phyloP scores from a whole-genome alignment of 2,888 invertebrate species.

The Timema cristinae region DNA sequence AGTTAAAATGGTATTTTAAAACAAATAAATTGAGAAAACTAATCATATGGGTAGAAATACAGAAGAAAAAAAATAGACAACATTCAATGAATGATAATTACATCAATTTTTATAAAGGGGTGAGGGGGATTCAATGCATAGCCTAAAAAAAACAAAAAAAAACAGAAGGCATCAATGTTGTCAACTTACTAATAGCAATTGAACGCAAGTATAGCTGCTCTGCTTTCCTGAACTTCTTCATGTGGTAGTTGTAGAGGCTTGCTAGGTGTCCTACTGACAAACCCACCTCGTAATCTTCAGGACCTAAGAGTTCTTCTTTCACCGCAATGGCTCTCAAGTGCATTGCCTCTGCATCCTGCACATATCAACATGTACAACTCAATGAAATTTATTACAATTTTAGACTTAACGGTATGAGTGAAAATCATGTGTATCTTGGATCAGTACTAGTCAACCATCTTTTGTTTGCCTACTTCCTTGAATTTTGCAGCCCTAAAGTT shows the following conservation, averaged over 20 bases:
- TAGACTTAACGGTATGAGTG: not conserved
- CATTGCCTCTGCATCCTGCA: constrained; percentile 82
- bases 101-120: too few species aligned
- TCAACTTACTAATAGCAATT: constrained; percentile 73
- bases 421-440: not conserved
- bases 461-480: not conserved
- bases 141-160: too few species aligned
- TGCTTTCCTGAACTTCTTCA: constrained; percentile 80
- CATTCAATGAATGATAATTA: too few species aligned
- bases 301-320: constrained; percentile 80
- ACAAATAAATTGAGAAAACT: too few species aligned
- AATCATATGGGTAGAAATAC: too few species aligned
- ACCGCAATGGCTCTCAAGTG: constrained; percentile 90
- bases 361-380: constrained; percentile 5
- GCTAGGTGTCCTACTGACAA: constrained; percentile 91
- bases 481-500: not conserved
- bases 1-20: too few species aligned
- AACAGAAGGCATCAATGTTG: too few species aligned
- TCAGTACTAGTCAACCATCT: not conserved
- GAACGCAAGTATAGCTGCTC: constrained; percentile 83
- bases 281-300: constrained; percentile 86
- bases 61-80: too few species aligned
- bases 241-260: constrained; percentile 92
- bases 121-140: too few species aligned
- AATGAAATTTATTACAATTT: too few species aligned